phyloP scores from a whole-genome alignment of 2,888 invertebrate species.

The Cerceris ruficornis region DNA sequence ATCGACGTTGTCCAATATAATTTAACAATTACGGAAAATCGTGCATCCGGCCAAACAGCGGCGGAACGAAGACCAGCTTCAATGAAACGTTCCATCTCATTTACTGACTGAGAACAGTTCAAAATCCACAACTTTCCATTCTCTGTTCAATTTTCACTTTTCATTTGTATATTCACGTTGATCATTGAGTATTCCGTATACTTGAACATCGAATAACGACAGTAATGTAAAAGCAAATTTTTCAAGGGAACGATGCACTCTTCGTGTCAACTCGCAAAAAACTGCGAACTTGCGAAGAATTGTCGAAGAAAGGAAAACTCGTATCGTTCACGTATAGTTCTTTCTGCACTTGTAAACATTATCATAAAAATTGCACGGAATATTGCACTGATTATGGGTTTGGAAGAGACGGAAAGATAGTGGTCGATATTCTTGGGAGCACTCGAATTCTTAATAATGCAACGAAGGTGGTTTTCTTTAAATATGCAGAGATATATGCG shows the following conservation, averaged over 20 bases:
- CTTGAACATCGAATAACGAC: neutral
- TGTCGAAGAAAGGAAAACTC: neutral
- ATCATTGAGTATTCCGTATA: neutral
- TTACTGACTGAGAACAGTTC: neutral
- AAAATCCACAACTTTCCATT: neutral
- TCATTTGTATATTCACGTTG: neutral
- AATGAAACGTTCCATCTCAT: slow-evolving; percentile 26
- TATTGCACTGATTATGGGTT: slow-evolving; percentile 6
- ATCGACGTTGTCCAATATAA: slow-evolving; percentile 26
- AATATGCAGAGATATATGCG: slow-evolving; percentile 3
- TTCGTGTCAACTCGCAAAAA: neutral
- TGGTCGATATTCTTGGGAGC: neutral
- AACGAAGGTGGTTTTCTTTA: slow-evolving; percentile 11
- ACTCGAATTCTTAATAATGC: neutral
- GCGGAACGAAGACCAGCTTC: slow-evolving; percentile 30
- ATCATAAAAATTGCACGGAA: slow-evolving; percentile 8
- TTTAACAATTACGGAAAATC: slow-evolving; percentile 24
- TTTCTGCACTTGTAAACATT: too few species aligned
- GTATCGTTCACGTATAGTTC: neutral
- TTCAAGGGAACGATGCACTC: neutral
- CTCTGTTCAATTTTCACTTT: neutral
- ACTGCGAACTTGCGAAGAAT: neutral
- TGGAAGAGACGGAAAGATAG: neutral
- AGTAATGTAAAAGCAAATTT: neutral
- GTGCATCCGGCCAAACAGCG: slow-evolving; percentile 43